Base-by-base conservation (phyloP, 2,113 vertebrate genomes). In the Lophura nycthemera region DNA sequence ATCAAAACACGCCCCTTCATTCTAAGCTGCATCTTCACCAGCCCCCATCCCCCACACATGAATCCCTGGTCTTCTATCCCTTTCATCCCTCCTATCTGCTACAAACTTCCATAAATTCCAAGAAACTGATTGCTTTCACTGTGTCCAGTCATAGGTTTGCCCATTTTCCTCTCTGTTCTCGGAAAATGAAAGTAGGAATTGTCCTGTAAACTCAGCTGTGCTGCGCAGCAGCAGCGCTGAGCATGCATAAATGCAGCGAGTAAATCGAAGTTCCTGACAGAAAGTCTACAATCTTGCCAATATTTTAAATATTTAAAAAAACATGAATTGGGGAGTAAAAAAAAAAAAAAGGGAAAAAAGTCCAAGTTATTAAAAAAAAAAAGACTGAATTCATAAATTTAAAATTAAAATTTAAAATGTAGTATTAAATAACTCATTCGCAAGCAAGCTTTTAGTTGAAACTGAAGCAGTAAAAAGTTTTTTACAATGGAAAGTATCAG, bases 131-230 rank as follows among this genome's bases (percentile, higher is more conserved):
- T 70, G n/a, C 1, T 0, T 21, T 25, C 56, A 77, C 18, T 2
- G 0, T 0, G 1, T 12, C 3, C 4, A 8, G 32, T 32, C 69
- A 42, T 0, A 0, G 40, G 18, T 61, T 11, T 2, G 11, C 20
- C 21, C 19, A n/a, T 86, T 84, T 50, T 13, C 22, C 15, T 16
- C 32, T 73, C 72, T 72, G 34, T 40, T 76, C 21, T 48, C 47
- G 27, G 50, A 71, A 75, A 24, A 18, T 67, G 57, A 75, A 30
- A 59, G 36, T 42, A 75, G 38, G 36, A 85, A 42, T 8, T 47
- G 24, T 47, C 32, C 54, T 50, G 56, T 24, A 80, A 60, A 47
- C 0, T 1, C 2, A 4, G 59, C 43, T 73, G 48, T 32, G 1
- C 13, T 61, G n/a, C 9, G 40, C 1, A 3, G 34, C 25, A 12